A percentile compares a stretch with the other conserved stretches of the same genome.
Conservation (phyloP, 2,888 invertebrate genomes). For the Germaria angustata region DNA sequence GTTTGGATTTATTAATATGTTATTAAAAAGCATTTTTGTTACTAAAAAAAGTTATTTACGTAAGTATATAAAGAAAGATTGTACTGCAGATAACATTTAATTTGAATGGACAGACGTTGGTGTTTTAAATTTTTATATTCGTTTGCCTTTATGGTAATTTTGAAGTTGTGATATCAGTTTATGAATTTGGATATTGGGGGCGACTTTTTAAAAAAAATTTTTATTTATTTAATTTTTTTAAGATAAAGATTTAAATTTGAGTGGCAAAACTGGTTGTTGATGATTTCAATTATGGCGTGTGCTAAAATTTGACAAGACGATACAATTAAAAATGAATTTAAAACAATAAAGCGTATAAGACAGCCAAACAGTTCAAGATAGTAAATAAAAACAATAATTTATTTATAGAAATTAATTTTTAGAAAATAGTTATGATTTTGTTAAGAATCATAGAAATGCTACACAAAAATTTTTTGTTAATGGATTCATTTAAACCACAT, state of each 20-base stretch:
- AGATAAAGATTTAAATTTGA: conserved; percentile 56
- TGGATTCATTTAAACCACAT: too few relatives aligned
- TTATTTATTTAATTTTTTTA: conserved; percentile 31
- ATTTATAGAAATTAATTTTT: too few relatives aligned
- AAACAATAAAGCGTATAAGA: background rate
- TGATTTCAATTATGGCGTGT: conserved; percentile 54
- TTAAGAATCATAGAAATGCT: too few relatives aligned
- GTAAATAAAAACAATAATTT: too few relatives aligned
- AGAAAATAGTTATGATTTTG: too few relatives aligned
- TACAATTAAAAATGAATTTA: too few relatives aligned
- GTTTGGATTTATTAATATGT: conserved; percentile 23
- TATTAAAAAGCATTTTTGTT: too few relatives aligned
- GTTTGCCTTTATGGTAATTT: conserved; percentile 56
- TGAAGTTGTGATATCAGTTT: conserved; percentile 23
- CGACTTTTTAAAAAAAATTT: conserved; percentile 40
- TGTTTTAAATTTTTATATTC: conserved; percentile 19
- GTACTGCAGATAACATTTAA: conserved; percentile 62
- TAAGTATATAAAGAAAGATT: too few relatives aligned
- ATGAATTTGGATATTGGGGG: conserved; percentile 30
- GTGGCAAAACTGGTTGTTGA: conserved; percentile 45
- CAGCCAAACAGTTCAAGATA: background rate
- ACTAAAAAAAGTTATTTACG: too few relatives aligned
- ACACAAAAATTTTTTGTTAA: too few relatives aligned
- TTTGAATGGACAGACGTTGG: conserved; percentile 40
- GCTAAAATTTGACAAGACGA: conserved; percentile 46